Conservation (phyloP, 2,113 vertebrate genomes). For the Platycercus adscitus region DNA sequence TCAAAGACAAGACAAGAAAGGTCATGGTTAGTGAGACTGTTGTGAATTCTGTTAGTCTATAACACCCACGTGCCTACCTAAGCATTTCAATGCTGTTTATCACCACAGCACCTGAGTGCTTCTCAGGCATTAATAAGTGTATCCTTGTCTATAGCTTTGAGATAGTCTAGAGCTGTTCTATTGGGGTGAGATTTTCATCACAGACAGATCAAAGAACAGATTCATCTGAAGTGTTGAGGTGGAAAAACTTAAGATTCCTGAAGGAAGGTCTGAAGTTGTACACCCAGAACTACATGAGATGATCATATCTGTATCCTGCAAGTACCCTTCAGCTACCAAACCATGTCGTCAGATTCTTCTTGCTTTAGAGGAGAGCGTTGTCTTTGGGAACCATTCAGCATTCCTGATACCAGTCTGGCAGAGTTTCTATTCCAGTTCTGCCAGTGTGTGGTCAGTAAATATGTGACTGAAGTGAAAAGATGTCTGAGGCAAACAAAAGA, state of each 20-base stretch:
- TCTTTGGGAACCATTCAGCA: background rate
- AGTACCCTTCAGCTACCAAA: background rate
- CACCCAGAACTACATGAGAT: background rate
- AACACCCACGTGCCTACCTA: background rate
- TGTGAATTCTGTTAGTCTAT: background rate
- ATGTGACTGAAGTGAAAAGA: background rate
- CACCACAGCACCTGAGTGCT: fast-evolving
- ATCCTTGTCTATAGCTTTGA: background rate
- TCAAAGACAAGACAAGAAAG: background rate
- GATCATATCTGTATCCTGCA: background rate
- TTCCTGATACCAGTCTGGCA: background rate
- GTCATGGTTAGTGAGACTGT: background rate
- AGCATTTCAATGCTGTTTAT: background rate
- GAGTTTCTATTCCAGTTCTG: background rate
- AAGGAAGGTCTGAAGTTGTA: background rate
- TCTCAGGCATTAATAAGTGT: background rate
- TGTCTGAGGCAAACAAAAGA: background rate
- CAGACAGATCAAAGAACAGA: background rate
- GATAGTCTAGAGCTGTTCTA: background rate
- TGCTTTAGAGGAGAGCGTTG: background rate
- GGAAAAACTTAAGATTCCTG: background rate
- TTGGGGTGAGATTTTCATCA: background rate
- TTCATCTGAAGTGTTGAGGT: background rate
- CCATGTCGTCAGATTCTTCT: background rate
- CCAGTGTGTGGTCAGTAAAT: background rate